Percentiles rank a stretch among this genome's conserved stretches.
Conservation (phyloP, 2,113 vertebrate genomes). For the Carollia perspicillata region DNA sequence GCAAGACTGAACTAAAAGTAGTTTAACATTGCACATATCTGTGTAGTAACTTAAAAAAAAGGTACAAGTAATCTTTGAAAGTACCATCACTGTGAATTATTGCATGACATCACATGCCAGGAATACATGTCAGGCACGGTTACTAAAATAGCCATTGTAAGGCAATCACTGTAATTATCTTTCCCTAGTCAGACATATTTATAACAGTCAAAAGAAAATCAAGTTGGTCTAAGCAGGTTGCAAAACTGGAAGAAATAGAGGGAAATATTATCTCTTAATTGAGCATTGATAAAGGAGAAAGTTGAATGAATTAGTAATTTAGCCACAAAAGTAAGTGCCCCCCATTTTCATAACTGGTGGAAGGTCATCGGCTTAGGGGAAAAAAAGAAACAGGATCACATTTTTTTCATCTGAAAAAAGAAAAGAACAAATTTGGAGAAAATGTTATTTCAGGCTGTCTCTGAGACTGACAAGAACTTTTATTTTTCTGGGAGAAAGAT, state of each 20-base stretch:
- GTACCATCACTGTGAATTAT: conserved; percentile 13
- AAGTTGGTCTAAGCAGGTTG: conserved; percentile 36
- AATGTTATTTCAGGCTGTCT: conserved; percentile 38
- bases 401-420: conserved; percentile 2
- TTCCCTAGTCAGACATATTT: background rate
- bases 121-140: background rate
- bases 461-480: conserved; percentile 11
- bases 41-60: background rate
- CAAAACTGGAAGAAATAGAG: conserved; percentile 37
- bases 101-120: background rate
- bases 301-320: conserved; percentile 34
- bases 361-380: background rate
- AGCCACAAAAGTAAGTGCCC: background rate
- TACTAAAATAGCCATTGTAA: conserved; percentile 48
- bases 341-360: background rate
- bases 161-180: conserved; percentile 52
- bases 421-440: conserved; percentile 32
- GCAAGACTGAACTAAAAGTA: background rate
- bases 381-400: background rate
- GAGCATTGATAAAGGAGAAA: conserved; percentile 48
- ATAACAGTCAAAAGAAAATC: conserved; percentile 56
- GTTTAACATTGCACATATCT: background rate
- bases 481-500: background rate
- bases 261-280: conserved; percentile 49
- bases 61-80: background rate